These are phyloP conservation scores for Ameiurus melas DNA, from an alignment of 2,113 vertebrate genomes.

Conservation along the genomic window DNA sequence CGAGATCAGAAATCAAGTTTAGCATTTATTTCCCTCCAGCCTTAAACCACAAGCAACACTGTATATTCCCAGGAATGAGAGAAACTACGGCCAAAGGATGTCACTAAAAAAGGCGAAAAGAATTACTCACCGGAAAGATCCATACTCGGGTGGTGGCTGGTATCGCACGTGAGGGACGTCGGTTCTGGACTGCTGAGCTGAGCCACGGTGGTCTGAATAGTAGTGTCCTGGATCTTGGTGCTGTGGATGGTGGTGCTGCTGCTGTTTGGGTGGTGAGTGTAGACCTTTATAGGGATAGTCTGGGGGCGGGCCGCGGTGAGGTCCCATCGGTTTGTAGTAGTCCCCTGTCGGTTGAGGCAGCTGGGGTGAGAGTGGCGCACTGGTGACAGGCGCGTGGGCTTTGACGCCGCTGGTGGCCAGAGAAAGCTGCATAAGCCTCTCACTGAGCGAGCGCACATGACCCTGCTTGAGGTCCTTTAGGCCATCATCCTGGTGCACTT, in stretches of 20 bases:
- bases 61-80: neutral
- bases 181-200: slow-evolving; percentile 79
- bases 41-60: neutral
- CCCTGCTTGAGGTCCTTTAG: slow-evolving; percentile 97
- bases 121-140: slow-evolving; percentile 87
- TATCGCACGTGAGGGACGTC: slow-evolving; percentile 93
- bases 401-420: slow-evolving; percentile 94
- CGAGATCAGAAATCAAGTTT: neutral
- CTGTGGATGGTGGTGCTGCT: slow-evolving; percentile 65
- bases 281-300: slow-evolving; percentile 93
- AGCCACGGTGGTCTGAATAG: slow-evolving; percentile 84
- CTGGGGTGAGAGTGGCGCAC: slow-evolving; percentile 83
- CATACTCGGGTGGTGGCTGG: slow-evolving; percentile 96
- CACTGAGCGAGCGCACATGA: slow-evolving; percentile 95
- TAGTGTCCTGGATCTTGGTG: slow-evolving; percentile 81
- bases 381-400: slow-evolving; percentile 89
- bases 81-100: neutral
- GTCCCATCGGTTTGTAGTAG: slow-evolving; percentile 83
- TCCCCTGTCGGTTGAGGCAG: slow-evolving; percentile 78
- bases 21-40: neutral
- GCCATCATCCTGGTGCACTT: slow-evolving; percentile 95
- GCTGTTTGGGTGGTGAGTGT: slow-evolving; percentile 79
- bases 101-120: neutral
- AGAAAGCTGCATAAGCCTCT: slow-evolving; percentile 96
- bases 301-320: slow-evolving; percentile 89